Evolutionary conservation across 2,797 vertebrate genomes (phyloP).

Genomic region (Caiman crocodilus): DNA sequence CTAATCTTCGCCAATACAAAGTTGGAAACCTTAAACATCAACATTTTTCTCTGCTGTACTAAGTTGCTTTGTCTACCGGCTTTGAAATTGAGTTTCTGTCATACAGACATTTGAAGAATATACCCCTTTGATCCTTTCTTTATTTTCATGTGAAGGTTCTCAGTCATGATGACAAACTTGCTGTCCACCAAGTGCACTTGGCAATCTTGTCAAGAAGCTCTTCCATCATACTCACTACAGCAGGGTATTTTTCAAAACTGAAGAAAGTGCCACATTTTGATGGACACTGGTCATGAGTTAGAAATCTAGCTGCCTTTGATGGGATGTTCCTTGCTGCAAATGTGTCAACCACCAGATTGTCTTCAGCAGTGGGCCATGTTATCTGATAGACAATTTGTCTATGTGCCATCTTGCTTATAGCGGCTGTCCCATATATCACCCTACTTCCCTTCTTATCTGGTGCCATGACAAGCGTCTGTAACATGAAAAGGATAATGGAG

Average conservation of each 20-base stretch:
- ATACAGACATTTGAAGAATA: background rate
- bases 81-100: background rate
- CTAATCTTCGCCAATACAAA: background rate
- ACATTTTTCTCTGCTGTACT: background rate
- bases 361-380: background rate
- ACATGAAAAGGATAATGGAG: background rate
- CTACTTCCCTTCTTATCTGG: background rate
- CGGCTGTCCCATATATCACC: background rate
- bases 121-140: background rate
- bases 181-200: background rate
- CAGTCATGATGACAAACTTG: background rate
- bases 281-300: background rate
- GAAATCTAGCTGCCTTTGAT: background rate
- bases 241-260: background rate
- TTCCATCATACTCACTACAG: background rate
- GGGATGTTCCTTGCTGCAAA: background rate
- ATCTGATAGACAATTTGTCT: background rate
- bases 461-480: background rate
- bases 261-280: background rate
- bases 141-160: background rate
- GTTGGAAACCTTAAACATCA: background rate
- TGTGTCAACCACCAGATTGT: background rate
- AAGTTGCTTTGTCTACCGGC: background rate
- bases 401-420: background rate
- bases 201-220: background rate